phyloP scores from a whole-genome alignment of 2,888 invertebrate genomes.

The Geophilus truncorum region DNA sequence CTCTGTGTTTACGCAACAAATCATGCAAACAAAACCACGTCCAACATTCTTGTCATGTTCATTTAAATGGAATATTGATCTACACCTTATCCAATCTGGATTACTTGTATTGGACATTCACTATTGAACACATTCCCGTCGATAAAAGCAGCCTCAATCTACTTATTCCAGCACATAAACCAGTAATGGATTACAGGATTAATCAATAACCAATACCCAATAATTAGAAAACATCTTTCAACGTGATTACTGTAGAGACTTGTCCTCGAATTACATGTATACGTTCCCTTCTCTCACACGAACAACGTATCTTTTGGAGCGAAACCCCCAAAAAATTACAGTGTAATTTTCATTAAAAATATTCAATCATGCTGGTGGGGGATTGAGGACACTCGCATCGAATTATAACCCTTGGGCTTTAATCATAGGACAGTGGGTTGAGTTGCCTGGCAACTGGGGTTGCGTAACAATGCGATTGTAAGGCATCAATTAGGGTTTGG shows the following conservation, averaged over 20 bases:
- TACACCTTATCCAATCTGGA: too few relatives aligned
- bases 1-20: too few relatives aligned
- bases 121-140: not conserved
- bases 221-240: not conserved
- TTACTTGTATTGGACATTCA: too few relatives aligned
- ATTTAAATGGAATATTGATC: too few relatives aligned
- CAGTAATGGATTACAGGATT: not conserved
- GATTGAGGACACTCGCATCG: not conserved
- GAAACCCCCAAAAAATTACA: not conserved
- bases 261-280: too few relatives aligned
- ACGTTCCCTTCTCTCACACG: not conserved
- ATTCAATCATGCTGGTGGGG: not conserved
- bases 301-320: not conserved
- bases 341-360: slow-evolving; percentile 16
- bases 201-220: not conserved
- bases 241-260: not conserved
- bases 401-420: not conserved
- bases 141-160: not conserved
- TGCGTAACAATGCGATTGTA: slow-evolving; percentile 25
- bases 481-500: slow-evolving; percentile 27
- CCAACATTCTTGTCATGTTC: too few relatives aligned
- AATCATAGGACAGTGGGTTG: slow-evolving; percentile 1
- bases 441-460: not conserved
- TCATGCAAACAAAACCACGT: too few relatives aligned
- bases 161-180: not conserved